A percentile compares a stretch with the other conserved stretches of the same genome.
These are phyloP conservation scores for Nomia melanderi DNA, from an alignment of 1,140 invertebrate genomes.

Conservation along the genomic window DNA sequence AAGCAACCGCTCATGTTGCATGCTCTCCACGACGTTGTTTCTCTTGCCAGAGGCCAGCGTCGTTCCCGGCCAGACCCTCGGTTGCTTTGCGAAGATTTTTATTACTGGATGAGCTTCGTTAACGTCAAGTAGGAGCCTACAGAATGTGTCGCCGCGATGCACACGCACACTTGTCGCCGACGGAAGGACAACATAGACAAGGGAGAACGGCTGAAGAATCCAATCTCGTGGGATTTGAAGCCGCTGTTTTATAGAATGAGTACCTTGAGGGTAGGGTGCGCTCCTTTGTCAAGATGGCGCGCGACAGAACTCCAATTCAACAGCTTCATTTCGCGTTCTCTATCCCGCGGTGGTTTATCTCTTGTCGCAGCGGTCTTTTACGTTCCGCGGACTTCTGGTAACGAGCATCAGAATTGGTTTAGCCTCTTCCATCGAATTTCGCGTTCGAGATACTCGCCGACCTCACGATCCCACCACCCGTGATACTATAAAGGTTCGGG, in stretches of 20 bases:
- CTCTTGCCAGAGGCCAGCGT: constrained; percentile 10
- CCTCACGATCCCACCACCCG: background rate
- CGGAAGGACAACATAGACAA: constrained; percentile 47
- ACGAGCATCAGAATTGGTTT: constrained; percentile 39
- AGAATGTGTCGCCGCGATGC: constrained; percentile 31
- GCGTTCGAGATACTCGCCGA: background rate
- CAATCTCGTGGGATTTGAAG: constrained; percentile 38
- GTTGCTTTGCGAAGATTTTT: constrained; percentile 46
- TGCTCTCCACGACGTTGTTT: constrained; percentile 15
- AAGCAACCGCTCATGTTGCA: constrained; percentile 16
- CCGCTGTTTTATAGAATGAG: constrained; percentile 35
- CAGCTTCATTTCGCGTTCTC: constrained; percentile 20
- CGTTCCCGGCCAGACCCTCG: constrained; percentile 12
- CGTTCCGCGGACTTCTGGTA: constrained; percentile 16
- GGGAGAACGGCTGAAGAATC: constrained; percentile 54
- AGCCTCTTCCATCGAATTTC: background rate
- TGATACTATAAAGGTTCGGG: background rate
- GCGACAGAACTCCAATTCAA: constrained; percentile 26
- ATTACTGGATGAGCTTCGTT: constrained; percentile 51
- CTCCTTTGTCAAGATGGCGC: constrained; percentile 37
- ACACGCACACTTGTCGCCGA: constrained; percentile 28
- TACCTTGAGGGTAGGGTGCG: constrained; percentile 19
- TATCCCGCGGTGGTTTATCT: constrained; percentile 30
- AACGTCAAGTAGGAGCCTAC: constrained; percentile 33
- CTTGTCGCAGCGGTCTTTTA: constrained; percentile 12